These are phyloP conservation scores for Tokudaia tokunoshimensis DNA, from an alignment of 2,797 vertebrate species.

Conservation along the genomic window DNA sequence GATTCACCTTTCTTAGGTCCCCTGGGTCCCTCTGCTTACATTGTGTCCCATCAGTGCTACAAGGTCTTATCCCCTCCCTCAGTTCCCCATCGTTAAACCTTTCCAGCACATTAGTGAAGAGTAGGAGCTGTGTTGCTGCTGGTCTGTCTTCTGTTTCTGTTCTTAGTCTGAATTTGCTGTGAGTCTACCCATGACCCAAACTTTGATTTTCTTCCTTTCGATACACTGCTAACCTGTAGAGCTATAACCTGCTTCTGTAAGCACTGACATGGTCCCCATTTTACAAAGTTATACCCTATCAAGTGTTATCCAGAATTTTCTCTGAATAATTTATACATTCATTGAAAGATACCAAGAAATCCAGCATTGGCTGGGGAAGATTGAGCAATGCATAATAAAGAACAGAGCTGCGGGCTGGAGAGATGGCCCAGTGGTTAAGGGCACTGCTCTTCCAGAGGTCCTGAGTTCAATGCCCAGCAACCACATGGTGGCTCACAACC, in stretches of 20 bases:
- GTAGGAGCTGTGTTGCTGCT: neutral
- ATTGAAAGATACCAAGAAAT: slow-evolving; percentile 24
- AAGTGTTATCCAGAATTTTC: slow-evolving; percentile 39
- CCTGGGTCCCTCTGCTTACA: neutral
- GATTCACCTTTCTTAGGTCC: neutral
- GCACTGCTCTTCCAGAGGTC: no score
- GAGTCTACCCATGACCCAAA: neutral
- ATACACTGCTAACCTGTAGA: neutral
- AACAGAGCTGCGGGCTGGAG: neutral
- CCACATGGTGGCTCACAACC: no score
- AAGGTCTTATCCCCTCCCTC: neutral
- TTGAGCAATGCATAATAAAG: slow-evolving; percentile 35
- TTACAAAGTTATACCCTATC: slow-evolving; percentile 12
- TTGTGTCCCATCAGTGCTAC: neutral
- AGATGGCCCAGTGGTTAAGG: no score
- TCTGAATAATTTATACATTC: slow-evolving; percentile 37
- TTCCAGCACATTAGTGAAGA: neutral
- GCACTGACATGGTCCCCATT: neutral
- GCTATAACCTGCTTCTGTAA: neutral
- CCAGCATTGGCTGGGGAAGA: neutral
- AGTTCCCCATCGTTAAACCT: neutral
- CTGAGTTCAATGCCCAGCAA: no score
- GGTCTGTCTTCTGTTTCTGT: neutral
- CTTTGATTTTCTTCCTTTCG: slow-evolving; percentile 13
- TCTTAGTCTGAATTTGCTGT: neutral